These are phyloP conservation scores for Gambusia affinis DNA, from an alignment of 2,113 vertebrate species.

Conservation along the genomic window DNA sequence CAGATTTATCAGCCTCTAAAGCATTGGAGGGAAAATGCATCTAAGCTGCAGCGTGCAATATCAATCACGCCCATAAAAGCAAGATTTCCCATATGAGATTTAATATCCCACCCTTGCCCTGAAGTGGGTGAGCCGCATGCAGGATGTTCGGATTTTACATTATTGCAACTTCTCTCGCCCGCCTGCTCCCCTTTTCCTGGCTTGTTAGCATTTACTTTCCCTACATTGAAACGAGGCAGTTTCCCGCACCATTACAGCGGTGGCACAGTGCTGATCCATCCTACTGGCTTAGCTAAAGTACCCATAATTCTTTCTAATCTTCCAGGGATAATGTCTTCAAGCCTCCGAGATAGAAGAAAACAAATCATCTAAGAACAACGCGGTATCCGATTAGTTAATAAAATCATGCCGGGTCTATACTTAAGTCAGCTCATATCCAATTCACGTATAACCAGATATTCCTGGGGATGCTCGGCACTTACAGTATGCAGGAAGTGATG, in stretches of 20 bases:
- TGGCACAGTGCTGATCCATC: constrained; percentile 71
- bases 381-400: constrained; percentile 70
- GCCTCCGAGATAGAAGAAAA: constrained; percentile 66
- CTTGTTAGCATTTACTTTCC: constrained; percentile 65
- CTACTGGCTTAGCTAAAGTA: constrained; percentile 71
- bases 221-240: constrained; percentile 55
- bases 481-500: constrained; percentile 21
- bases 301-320: constrained; percentile 77
- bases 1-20: constrained; percentile 58
- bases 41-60: constrained; percentile 39
- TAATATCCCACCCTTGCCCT: constrained; percentile 40
- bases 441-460: constrained; percentile 53
- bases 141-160: constrained; percentile 54
- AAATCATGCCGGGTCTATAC: constrained; percentile 54
- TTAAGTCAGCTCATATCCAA: constrained; percentile 42
- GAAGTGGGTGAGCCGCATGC: constrained; percentile 54
- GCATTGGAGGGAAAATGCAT: constrained; percentile 50
- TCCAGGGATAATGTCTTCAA: constrained; percentile 74
- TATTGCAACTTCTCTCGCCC: constrained; percentile 58
- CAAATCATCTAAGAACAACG: constrained; percentile 70
- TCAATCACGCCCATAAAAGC: constrained; percentile 46
- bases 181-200: constrained; percentile 48
- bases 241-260: constrained; percentile 57
- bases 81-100: constrained; percentile 54
- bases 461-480: constrained; percentile 50